Conservation (phyloP, 2,113 vertebrate genomes). For the Microtus oregoni region DNA sequence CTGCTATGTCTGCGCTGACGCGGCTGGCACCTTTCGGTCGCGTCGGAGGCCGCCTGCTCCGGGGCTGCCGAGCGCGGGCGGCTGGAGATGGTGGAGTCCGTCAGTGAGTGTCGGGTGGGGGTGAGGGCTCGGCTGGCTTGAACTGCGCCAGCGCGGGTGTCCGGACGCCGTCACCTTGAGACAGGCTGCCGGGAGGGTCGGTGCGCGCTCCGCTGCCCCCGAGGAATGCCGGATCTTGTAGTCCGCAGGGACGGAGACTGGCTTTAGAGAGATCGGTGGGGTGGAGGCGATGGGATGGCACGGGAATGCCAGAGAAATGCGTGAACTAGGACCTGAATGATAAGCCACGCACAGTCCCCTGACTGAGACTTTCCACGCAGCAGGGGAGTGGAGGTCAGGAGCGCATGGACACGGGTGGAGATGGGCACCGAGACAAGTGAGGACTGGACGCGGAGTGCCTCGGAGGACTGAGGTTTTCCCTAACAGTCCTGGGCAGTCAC, state of each 20-base stretch:
- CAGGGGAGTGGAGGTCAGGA: too few species aligned
- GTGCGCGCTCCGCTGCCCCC: not conserved
- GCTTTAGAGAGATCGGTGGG: not conserved
- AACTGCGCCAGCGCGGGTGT: not conserved
- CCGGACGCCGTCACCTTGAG: conserved; percentile 66
- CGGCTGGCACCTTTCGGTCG: conserved; percentile 58
- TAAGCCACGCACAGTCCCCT: not conserved
- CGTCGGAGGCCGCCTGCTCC: conserved; percentile 42
- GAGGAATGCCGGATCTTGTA: conserved; percentile 61
- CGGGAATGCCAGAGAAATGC: not conserved
- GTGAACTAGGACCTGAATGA: not conserved
- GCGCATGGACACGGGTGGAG: not conserved
- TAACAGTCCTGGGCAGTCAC: too few species aligned
- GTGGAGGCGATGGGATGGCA: not conserved
- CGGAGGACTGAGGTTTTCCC: not conserved
- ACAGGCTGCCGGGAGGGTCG: not conserved
- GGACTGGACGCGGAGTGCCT: not conserved
- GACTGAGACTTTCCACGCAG: not conserved
- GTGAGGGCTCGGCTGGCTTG: not conserved
- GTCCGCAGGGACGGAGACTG: not conserved
- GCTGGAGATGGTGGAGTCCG: conserved; percentile 67
- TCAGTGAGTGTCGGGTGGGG: conserved; percentile 75
- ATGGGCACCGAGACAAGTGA: not conserved
- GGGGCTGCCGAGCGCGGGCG: not conserved
- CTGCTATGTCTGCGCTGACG: conserved; percentile 53